Evolutionary conservation across 2,888 invertebrate species (phyloP), one percentile per base, ranked within the genome.

Genomic region (Amiota communis): DNA sequence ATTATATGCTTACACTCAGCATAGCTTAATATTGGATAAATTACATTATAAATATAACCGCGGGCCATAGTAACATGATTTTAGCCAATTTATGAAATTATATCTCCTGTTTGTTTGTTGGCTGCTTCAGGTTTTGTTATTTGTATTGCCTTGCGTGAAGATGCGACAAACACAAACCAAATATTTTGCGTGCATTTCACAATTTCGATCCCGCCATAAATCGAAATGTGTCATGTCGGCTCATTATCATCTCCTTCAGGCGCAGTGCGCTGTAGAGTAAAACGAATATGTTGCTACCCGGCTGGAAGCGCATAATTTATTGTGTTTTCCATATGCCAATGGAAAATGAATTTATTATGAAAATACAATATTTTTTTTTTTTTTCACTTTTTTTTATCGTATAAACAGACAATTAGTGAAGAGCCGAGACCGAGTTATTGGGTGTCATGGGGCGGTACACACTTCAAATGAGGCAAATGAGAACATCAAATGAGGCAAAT

Each of bases 401-500:
- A 68, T 68, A 68, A 68, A 68, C 67, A 68, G 51, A 23, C 51
- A 68, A 68, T 68, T 68, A 68, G 65, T 13, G 20, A 15, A 47
- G 15, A 12, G 17, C 59, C n/a, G n/a, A n/a, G 10, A 59, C 17
- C 46, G 63, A 15, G 10, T 17, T 15, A 8, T 36, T 8, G 20
- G 15, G 59, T 48, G 65, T 8, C 8, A 20, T 65, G 13, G 36
- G n/a, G 48, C 46, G 63, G n/a, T 46, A 63, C 13, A 6, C 63
- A 20, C 23, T 56, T n/a, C 9, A 56, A 53, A 69, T 53, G 23
- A 17, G 47, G 64, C 78, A 23, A 23, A 2, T 23, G 23, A 23
- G 23, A 23, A 23, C 23, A 53, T 23, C 13, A 11, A 53, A 65
- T 69, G 23, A 75, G 73, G 74, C 79, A 80, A 77, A 81, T 76